These are phyloP conservation scores for Mobula birostris DNA, from an alignment of 2,113 vertebrate species.

Conservation along the genomic window DNA sequence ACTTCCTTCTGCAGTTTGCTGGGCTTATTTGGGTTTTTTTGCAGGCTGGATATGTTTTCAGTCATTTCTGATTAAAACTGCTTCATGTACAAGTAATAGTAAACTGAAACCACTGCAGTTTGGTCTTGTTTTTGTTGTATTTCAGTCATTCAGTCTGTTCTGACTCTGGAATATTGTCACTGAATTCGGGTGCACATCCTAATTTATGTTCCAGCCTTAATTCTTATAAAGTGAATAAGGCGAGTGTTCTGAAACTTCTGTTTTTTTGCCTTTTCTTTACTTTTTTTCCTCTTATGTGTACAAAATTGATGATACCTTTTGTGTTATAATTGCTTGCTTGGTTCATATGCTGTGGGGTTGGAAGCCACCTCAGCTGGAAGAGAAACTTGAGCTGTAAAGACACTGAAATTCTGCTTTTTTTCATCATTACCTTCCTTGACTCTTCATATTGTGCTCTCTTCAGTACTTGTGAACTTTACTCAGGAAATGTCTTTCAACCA, in stretches of 20 bases:
- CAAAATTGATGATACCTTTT: not conserved
- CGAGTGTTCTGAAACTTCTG: not conserved
- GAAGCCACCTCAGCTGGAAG: not conserved
- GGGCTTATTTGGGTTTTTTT: not conserved
- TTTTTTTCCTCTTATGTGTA: not conserved
- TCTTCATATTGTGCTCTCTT: not conserved
- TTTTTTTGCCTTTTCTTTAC: not conserved
- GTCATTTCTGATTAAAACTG: not conserved
- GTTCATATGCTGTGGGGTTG: not conserved
- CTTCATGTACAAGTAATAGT: not conserved
- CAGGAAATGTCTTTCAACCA: not conserved
- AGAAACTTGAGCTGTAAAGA: not conserved
- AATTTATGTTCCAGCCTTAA: not conserved
- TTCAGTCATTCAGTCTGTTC: not conserved
- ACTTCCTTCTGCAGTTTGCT: not conserved
- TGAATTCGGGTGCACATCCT: not conserved
- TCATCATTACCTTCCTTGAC: not conserved
- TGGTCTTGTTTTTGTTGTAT: not conserved
- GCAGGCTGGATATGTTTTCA: not conserved
- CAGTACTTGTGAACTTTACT: not conserved
- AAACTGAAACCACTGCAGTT: not conserved
- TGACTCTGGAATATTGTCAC: not conserved
- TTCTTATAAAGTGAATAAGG: not conserved
- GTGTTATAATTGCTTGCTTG: not conserved
- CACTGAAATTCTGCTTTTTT: not conserved